Evolutionary conservation across 2,113 vertebrate species (phyloP).

Genomic region (Columba livia): DNA sequence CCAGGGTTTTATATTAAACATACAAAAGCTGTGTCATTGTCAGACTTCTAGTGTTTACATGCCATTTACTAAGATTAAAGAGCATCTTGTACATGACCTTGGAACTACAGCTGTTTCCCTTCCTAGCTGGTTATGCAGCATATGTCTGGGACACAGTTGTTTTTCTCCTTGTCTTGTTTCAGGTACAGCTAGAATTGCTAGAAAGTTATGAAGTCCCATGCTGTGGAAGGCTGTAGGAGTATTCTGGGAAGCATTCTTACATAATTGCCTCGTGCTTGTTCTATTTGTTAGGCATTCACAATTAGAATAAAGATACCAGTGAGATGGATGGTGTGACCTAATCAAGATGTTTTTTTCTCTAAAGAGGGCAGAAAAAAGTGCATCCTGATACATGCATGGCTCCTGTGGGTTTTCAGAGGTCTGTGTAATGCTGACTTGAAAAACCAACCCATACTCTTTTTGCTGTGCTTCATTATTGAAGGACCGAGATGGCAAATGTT

Average conservation of each 20-base stretch:
- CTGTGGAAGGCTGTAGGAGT: neutral
- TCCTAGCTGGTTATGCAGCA: neutral
- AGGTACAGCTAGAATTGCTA: neutral
- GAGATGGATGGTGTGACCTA: neutral
- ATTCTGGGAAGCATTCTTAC: neutral
- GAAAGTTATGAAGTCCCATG: neutral
- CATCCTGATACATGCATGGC: accelerated
- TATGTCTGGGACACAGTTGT: neutral
- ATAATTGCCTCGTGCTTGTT: neutral
- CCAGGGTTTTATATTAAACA: neutral
- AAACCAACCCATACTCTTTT: neutral
- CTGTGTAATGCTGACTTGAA: neutral
- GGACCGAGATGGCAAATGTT: neutral
- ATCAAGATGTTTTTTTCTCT: neutral
- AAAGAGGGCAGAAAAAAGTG: neutral
- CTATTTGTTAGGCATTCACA: neutral
- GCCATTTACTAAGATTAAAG: neutral
- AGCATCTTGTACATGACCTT: neutral
- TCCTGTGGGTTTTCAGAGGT: neutral
- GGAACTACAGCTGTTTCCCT: neutral
- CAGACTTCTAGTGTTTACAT: neutral
- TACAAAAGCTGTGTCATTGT: neutral
- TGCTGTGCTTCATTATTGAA: neutral
- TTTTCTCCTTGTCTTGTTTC: neutral
- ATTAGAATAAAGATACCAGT: neutral